phyloP scores from a whole-genome alignment of 2,113 vertebrate genomes.

The Lasiurus cinereus region DNA sequence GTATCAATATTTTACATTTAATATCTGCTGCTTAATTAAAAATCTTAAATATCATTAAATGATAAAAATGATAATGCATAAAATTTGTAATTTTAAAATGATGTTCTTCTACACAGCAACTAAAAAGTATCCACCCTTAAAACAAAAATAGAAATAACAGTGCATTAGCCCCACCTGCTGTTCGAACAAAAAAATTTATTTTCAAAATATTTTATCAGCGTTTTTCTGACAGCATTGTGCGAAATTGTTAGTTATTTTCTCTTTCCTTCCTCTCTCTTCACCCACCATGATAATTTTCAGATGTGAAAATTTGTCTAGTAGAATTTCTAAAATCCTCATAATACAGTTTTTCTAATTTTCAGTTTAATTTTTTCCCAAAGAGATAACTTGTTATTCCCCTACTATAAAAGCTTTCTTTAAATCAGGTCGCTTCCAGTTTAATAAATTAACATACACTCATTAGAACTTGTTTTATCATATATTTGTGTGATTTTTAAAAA shows the following conservation, averaged over 20 bases:
- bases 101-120: not conserved
- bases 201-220: slow-evolving; percentile 33
- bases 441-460: not conserved
- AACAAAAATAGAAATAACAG: slow-evolving; percentile 27
- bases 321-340: not conserved
- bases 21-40: not conserved
- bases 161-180: slow-evolving; percentile 72
- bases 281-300: not conserved
- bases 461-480: slow-evolving; percentile 29
- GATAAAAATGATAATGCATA: not conserved
- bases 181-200: slow-evolving; percentile 63
- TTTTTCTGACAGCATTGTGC: slow-evolving; percentile 21
- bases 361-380: not conserved
- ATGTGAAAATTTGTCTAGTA: not conserved
- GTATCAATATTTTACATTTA: not conserved
- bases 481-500: not conserved
- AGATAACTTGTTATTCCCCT: not conserved
- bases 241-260: not conserved
- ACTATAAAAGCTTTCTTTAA: not conserved
- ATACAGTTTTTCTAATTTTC: not conserved
- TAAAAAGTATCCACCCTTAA: slow-evolving; percentile 31
- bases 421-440: not conserved
- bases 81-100: not conserved
- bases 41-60: slow-evolving; percentile 17
- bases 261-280: not conserved